A percentile compares a stretch with the other conserved stretches of the same genome.
phyloP scores from a whole-genome alignment of 2,113 vertebrate genomes.

The Micronycteris hirsuta region DNA sequence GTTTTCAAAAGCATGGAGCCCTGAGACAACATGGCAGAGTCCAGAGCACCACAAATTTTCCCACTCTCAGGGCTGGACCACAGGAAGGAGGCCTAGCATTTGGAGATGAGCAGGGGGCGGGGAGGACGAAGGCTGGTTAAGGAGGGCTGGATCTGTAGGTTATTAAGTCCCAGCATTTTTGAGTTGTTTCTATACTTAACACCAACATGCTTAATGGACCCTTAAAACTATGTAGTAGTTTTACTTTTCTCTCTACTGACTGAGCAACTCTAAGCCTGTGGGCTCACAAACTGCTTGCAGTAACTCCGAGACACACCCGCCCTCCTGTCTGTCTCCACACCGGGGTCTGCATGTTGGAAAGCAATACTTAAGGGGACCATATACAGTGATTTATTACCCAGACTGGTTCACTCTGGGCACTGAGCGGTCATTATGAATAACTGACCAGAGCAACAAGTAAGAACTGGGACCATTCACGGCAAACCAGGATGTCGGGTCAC shows the following conservation, averaged over 20 bases:
- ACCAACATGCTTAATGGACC: neutral
- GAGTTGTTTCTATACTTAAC: neutral
- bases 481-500: neutral
- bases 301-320: neutral
- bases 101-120: neutral
- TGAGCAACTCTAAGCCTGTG: neutral
- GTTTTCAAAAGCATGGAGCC: neutral
- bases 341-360: neutral
- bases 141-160: neutral
- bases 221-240: neutral
- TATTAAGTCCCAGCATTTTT: neutral
- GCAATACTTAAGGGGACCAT: neutral
- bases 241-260: neutral
- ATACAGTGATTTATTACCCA: neutral
- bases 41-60: fast-evolving
- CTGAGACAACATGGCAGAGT: neutral
- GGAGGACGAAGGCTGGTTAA: neutral
- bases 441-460: neutral
- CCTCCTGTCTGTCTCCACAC: neutral
- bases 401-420: neutral
- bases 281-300: neutral
- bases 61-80: neutral
- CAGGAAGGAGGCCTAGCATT: neutral
- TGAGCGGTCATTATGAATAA: neutral
- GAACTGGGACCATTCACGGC: neutral